Percentiles rank a stretch among this genome's conserved stretches.
These are phyloP conservation scores for Papilio gigon DNA, from an alignment of 2,888 invertebrate species.

Conservation along the genomic window DNA sequence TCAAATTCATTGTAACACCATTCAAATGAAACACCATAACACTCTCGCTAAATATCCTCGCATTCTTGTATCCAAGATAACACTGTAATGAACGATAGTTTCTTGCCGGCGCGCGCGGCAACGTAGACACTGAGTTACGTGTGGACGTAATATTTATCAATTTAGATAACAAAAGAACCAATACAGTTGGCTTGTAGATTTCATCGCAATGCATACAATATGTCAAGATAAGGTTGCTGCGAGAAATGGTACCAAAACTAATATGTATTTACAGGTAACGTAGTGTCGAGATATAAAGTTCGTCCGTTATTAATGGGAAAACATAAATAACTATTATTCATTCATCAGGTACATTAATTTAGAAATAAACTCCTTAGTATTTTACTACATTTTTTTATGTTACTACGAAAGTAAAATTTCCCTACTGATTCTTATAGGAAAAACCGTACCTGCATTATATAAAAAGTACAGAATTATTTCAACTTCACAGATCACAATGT, in stretches of 20 bases:
- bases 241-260: conserved; percentile 46
- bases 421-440: not conserved
- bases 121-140: conserved; percentile 68
- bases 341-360: not conserved
- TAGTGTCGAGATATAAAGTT: not conserved
- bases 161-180: conserved; percentile 71
- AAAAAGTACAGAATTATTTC: not conserved
- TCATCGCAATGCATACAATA: conserved; percentile 65
- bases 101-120: conserved; percentile 54
- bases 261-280: conserved; percentile 6
- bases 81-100: conserved; percentile 69
- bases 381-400: not conserved
- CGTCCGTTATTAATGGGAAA: not conserved
- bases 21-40: conserved; percentile 53
- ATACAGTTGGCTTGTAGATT: conserved; percentile 64
- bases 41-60: conserved; percentile 39
- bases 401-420: not conserved
- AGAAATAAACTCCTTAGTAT: not conserved
- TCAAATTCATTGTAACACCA: conserved; percentile 48
- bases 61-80: conserved; percentile 59
- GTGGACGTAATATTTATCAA: conserved; percentile 73
- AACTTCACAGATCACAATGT: not conserved
- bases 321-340: not conserved
- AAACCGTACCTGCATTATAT: not conserved
- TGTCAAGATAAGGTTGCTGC: conserved; percentile 53